Evolutionary conservation across 2,888 invertebrate genomes (phyloP).

Genomic region (Ophonus ardosiacus): DNA sequence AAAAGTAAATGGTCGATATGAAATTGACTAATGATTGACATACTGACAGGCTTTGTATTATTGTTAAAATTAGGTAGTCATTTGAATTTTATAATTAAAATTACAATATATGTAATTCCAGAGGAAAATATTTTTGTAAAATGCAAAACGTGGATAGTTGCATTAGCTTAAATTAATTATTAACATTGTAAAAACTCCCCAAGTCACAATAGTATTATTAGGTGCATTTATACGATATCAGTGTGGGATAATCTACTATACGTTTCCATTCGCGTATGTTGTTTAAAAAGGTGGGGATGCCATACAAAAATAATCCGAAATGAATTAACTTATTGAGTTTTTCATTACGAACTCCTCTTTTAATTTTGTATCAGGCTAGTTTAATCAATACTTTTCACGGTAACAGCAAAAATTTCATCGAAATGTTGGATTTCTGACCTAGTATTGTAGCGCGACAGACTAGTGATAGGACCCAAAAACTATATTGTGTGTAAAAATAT

Average conservation of each 20-base stretch:
- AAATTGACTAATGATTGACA: too few relatives aligned
- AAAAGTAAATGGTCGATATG: too few relatives aligned
- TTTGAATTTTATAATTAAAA: too few relatives aligned
- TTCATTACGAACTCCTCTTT: not conserved
- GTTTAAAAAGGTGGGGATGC: not conserved
- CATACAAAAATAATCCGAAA: conserved; percentile 6
- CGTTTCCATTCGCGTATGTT: not conserved
- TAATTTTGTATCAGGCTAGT: not conserved
- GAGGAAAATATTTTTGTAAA: not conserved
- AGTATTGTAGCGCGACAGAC: too few relatives aligned
- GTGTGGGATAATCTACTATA: not conserved
- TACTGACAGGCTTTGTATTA: too few relatives aligned
- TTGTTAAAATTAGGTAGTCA: too few relatives aligned
- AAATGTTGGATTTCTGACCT: not conserved
- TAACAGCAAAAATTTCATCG: not conserved
- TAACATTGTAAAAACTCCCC: not conserved
- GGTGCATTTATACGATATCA: not conserved
- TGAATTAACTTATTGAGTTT: not conserved
- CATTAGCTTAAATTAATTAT: not conserved
- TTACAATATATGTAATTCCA: too few relatives aligned
- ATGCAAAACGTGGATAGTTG: not conserved
- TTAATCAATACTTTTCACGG: not conserved
- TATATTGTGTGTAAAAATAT: too few relatives aligned
- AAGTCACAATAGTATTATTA: not conserved
- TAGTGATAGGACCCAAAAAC: too few relatives aligned